Conservation (phyloP, 1,140 invertebrate genomes). For the Gryon sp. region DNA sequence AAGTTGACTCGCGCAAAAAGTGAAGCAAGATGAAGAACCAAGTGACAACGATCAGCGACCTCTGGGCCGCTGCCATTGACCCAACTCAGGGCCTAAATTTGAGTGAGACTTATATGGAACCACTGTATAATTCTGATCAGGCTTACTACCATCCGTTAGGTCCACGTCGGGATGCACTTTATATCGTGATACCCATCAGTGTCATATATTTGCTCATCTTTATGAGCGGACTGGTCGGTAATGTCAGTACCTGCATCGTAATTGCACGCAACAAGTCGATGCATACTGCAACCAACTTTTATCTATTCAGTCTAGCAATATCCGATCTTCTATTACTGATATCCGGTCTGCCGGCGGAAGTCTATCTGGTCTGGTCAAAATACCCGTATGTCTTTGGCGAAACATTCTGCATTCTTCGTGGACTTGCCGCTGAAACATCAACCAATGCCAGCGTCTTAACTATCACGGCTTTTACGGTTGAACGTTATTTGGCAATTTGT, state of each 20-base stretch:
- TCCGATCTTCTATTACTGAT: constrained; percentile 94
- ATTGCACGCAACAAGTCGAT: constrained; percentile 95
- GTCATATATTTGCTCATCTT: constrained; percentile 92
- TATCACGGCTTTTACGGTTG: constrained; percentile 95
- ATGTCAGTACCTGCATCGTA: constrained; percentile 95
- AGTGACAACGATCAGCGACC: constrained; percentile 13
- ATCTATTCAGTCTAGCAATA: constrained; percentile 95
- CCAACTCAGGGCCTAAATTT: constrained; percentile 15
- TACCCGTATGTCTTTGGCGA: constrained; percentile 94
- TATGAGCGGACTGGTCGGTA: constrained; percentile 92
- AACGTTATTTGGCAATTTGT: constrained; percentile 95
- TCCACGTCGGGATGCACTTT: constrained; percentile 83
- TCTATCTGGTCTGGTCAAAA: constrained; percentile 92
- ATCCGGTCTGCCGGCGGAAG: constrained; percentile 89
- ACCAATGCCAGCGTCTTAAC: constrained; percentile 96
- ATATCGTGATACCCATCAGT: constrained; percentile 88
- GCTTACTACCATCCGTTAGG: constrained; percentile 11
- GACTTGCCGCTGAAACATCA: constrained; percentile 92
- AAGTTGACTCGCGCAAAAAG: neutral
- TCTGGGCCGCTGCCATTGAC: constrained; percentile 27
- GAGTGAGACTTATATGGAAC: constrained; percentile 15
- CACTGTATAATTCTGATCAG: constrained; percentile 18
- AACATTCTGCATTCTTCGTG: constrained; percentile 90
- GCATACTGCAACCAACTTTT: constrained; percentile 96
- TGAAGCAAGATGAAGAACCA: neutral